Conservation (phyloP, 2,113 vertebrate genomes). For the Tragulus kanchil region DNA sequence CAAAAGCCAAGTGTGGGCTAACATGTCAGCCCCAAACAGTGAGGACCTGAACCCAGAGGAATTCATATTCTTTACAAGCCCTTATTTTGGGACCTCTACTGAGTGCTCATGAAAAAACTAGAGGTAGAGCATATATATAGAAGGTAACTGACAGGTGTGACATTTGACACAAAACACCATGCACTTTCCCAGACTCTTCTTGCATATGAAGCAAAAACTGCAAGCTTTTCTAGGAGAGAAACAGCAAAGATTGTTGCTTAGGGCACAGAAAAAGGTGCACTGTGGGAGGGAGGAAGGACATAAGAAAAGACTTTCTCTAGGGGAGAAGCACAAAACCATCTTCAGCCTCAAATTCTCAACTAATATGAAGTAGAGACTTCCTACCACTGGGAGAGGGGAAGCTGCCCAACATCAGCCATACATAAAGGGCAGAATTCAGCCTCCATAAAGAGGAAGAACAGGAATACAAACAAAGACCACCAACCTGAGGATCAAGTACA, state of each 20-base stretch:
- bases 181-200: neutral
- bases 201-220: neutral
- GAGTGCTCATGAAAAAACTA: neutral
- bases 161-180: neutral
- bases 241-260: neutral
- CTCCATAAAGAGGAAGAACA: neutral
- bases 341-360: neutral
- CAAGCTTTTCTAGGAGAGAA: neutral
- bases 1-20: neutral
- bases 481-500: neutral
- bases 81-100: neutral
- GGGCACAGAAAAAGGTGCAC: neutral
- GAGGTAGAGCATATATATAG: neutral
- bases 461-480: neutral
- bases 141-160: neutral
- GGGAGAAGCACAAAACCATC: neutral
- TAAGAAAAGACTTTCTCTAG: neutral
- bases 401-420: neutral
- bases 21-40: neutral
- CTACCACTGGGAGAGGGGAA: neutral
- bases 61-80: neutral
- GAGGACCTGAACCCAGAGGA: neutral
- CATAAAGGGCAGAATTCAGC: neutral
- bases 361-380: neutral
- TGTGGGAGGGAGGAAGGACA: neutral